Evolutionary conservation across 2,113 vertebrate genomes (phyloP), one percentile per base, ranked within the genome.

Genomic region (Antennarius striatus): DNA sequence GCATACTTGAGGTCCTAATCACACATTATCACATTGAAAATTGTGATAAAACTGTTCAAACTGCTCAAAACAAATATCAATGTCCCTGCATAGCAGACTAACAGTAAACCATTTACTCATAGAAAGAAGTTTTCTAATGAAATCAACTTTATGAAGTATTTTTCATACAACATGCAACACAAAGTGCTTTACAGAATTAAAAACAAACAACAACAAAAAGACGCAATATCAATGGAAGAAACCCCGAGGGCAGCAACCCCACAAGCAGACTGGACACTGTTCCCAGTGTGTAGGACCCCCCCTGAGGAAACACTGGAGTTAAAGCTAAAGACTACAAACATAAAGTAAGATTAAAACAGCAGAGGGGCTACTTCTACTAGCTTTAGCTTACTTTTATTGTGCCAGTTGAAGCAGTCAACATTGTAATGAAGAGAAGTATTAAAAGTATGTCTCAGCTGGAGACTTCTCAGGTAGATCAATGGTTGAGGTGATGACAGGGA

Each of bases 371-470:
- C 42, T 61, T 32, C 10, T 66, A 75, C 71, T 70, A 16, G 50
- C 4, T 64, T 11, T 3, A 76, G 28, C 22, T 56, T 45, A 16
- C 3, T 3, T 28, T 15, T 29, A 53, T 10, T 4, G 55, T 62
- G 42, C 17, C 51, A 16, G 22, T 39, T 3, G 15, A 10, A 2
- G 36, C 49, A n/a, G 32, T 63, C 6, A 59, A 17, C 28, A 36
- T 59, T n/a, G 9, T 29, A 16, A 36, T 15, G 10, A 36, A 71
- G 58, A 42, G 56, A 65, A 16, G 49, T 62, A 39, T 92, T 82
- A 90, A 69, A 90, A 50, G 11, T 75, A 68, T 32, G 82, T 83
- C 77, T 89, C 73, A 43, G 63, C 8, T 0, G 45, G 40, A 66
- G 61, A 4, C 64, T 90, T 91, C 49, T 81, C 83, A 46, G 79